These are phyloP conservation scores for Lasioglossum leucozonium DNA, from an alignment of 2,888 invertebrate genomes.

Conservation along the genomic window DNA sequence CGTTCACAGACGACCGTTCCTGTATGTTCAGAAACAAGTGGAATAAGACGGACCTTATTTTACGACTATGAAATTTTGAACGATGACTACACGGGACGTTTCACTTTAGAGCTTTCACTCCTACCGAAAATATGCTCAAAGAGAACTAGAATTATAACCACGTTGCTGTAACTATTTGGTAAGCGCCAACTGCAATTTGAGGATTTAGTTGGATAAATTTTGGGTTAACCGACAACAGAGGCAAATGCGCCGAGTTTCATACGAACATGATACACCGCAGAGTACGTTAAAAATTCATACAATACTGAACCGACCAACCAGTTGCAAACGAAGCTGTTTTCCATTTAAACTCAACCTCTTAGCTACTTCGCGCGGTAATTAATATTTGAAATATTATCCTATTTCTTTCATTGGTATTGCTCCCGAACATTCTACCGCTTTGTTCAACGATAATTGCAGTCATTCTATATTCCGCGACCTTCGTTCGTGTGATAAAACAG, in stretches of 20 bases:
- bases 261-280: conserved; percentile 24
- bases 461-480: background rate
- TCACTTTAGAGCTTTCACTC: background rate
- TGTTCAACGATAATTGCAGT: background rate
- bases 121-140: conserved; percentile 33
- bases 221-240: conserved; percentile 50
- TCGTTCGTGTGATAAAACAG: background rate
- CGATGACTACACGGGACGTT: no score
- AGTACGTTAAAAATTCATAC: conserved; percentile 54
- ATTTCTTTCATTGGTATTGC: background rate
- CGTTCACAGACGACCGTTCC: no score
- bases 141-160: background rate
- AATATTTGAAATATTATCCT: background rate
- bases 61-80: no score
- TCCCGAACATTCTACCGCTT: background rate
- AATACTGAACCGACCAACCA: conserved; percentile 35
- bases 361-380: background rate
- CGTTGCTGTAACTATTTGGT: conserved; percentile 39
- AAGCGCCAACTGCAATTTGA: conserved; percentile 43
- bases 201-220: conserved; percentile 59
- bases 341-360: background rate
- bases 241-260: conserved; percentile 18
- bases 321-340: conserved; percentile 18
- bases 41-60: no score
- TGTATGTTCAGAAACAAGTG: no score